phyloP scores from a whole-genome alignment of 2,888 invertebrate species.

The Chalcosyrphus nemorum region DNA sequence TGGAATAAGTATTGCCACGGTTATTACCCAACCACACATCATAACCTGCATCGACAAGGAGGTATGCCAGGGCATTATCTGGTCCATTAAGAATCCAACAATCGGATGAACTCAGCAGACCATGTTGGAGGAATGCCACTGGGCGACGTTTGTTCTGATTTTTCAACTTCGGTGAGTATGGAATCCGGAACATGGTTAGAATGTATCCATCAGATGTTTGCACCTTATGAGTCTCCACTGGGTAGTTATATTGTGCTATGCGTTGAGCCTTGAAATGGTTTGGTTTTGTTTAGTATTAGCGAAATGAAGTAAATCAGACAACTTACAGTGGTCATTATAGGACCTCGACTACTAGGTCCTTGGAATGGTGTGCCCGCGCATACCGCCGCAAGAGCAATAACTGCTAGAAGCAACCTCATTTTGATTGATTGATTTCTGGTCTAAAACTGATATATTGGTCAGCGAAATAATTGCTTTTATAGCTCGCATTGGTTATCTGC shows the following conservation, averaged over 20 bases:
- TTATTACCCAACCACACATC: conserved; percentile 93
- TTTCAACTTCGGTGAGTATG: conserved; percentile 71
- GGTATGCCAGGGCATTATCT: conserved; percentile 82
- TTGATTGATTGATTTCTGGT: neutral
- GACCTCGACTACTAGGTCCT: neutral
- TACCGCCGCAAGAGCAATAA: neutral
- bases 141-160: conserved; percentile 73
- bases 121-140: conserved; percentile 86
- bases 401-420: neutral
- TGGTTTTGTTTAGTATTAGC: no score
- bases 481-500: neutral
- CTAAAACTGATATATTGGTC: neutral
- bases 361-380: neutral
- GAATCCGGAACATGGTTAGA: conserved; percentile 74
- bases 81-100: conserved; percentile 89
- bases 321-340: conserved; percentile 35
- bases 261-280: conserved; percentile 75
- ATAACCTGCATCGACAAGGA: conserved; percentile 86
- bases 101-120: conserved; percentile 88
- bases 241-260: conserved; percentile 77
- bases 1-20: conserved; percentile 87
- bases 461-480: conserved; percentile 2
- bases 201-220: conserved; percentile 74
- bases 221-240: conserved; percentile 69
- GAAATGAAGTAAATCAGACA: no score